Base-by-base conservation (phyloP, 2,888 invertebrate genomes). In the Parelbella ahira region DNA sequence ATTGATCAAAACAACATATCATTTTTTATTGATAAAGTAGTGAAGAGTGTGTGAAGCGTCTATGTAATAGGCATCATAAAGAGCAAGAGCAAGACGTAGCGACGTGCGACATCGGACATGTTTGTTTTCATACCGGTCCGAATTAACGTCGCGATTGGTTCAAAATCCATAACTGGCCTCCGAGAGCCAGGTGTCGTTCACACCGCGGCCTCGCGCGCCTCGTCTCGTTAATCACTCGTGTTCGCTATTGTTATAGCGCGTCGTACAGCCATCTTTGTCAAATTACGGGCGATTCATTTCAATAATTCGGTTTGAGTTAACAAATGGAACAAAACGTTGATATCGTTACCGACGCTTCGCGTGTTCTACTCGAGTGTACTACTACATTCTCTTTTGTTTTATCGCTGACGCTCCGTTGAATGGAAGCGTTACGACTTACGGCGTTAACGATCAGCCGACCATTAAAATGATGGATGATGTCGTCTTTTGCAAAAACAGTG, bases 121-220 rank as follows among this genome's bases (percentile, higher is more conserved):
- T 84, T 84, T 84, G 82, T 82, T 83, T 84, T 83, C 79, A 79
- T 84, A 84, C 82, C 83, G 84, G 84, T 84, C 82, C 75, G 79
- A 83, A 84, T 86, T 83, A 84, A 83, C 84, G 81, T 83, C 73
- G 86, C 84, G 78, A 87, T 84, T 86, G 84, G 84, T 82, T 84
- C 74, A 86, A 84, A 86, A 87, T 86, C 84, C 86, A 86, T 86
- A 86, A 84, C 84, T 86, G 86, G 86, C 86, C 86, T 82, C 84
- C 68, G 73, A 75, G 79, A 81, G 82, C 86, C 87, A 87, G 87
- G 88, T 88, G 87, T 88, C 87, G 87, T 88, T 88, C 87, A 88
- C 88, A 88, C 87, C 86, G 87, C 86, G 87, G 86, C 87, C 83
- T 83, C 84, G 84, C 84, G 84, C 63, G 63, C 80, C 83, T 83